Conservation (phyloP, 1,140 invertebrate genomes). For the Drosophila prosaltans region DNA sequence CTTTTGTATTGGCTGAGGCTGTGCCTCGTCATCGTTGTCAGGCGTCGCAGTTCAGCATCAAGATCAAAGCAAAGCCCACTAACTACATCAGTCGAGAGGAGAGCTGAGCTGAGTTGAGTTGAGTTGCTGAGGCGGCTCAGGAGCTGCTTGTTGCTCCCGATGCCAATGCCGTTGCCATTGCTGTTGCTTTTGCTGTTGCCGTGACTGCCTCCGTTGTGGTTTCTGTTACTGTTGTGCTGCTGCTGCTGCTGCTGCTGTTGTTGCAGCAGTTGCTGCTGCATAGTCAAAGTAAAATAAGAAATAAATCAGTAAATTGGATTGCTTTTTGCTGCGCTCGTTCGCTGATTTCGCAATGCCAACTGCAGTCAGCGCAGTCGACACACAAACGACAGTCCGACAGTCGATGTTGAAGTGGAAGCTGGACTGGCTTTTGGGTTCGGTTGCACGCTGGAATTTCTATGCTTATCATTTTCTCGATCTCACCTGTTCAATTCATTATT, state of each 20-base stretch:
- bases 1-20: constrained; percentile 63
- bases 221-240: constrained; percentile 40
- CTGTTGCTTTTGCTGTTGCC: constrained; percentile 39
- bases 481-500: constrained; percentile 81
- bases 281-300: constrained; percentile 82
- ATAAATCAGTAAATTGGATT: constrained; percentile 82
- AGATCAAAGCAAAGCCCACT: constrained; percentile 80
- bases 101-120: constrained; percentile 28
- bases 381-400: constrained; percentile 11
- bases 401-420: constrained; percentile 42
- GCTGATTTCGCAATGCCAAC: constrained; percentile 64
- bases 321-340: constrained; percentile 67
- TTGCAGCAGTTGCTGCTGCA: constrained; percentile 44
- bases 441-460: constrained; percentile 79
- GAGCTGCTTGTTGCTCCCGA: constrained; percentile 15
- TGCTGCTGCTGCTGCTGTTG: constrained; percentile 16
- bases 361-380: constrained; percentile 32
- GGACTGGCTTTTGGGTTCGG: constrained; percentile 23
- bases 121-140: constrained; percentile 12
- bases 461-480: constrained; percentile 77
- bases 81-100: constrained; percentile 63
- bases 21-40: constrained; percentile 78
- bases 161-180: constrained; percentile 13
- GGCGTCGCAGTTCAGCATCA: constrained; percentile 74
- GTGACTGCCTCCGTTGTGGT: constrained; percentile 75